Evolutionary conservation across 2,888 invertebrate species (phyloP).

Genomic region (Eremobia ochroleuca): DNA sequence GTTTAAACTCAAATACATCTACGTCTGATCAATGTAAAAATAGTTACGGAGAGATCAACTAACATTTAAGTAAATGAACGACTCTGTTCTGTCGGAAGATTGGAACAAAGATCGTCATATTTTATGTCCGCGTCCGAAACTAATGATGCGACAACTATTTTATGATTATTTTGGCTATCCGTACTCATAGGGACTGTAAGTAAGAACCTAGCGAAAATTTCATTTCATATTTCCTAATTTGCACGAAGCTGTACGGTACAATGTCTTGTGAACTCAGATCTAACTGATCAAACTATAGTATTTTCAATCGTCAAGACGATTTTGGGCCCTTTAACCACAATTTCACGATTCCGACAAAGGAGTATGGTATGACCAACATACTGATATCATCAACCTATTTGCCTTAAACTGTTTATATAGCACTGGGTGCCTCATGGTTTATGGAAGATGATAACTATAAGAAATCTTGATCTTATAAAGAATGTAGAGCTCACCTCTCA

Average conservation of each 20-base stretch:
- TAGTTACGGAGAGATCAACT: not conserved
- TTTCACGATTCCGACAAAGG: not conserved
- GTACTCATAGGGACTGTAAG: not conserved
- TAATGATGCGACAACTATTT: conserved; percentile 15
- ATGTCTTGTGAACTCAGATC: not conserved
- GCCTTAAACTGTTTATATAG: not conserved
- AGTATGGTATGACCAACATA: not conserved
- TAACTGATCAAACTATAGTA: not conserved
- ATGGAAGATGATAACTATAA: not conserved
- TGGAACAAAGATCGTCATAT: conserved; percentile 15
- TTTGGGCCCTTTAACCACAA: not conserved
- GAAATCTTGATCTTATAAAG: not conserved
- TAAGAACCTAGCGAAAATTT: not conserved
- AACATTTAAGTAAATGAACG: conserved; percentile 14
- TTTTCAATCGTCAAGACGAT: not conserved
- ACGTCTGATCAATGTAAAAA: not conserved
- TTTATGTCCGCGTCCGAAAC: conserved; percentile 9
- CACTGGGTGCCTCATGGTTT: not conserved
- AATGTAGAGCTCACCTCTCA: conserved; percentile 80
- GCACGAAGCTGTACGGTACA: not conserved
- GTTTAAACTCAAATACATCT: not conserved
- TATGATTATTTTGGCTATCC: not conserved
- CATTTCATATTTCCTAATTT: not conserved
- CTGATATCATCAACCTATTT: not conserved
- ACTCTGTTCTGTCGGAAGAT: not conserved